Percentiles rank a stretch among this genome's conserved stretches.
Conservation (phyloP, 2,797 vertebrate species). For the Rousettus madagascariensis region DNA sequence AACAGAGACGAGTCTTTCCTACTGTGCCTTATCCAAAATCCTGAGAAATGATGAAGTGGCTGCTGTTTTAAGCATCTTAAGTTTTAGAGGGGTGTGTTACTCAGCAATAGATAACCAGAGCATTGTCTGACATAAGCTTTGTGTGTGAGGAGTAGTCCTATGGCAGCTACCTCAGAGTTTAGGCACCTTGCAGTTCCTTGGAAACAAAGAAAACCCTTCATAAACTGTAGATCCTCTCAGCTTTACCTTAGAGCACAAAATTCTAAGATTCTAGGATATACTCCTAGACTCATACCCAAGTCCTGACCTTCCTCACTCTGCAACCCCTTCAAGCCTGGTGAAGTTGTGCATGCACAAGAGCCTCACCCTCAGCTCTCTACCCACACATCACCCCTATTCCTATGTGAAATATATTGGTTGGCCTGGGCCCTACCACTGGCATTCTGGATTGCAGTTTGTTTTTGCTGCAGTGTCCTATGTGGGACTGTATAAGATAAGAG, state of each 20-base stretch:
- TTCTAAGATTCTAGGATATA: not conserved
- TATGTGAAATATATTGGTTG: not conserved
- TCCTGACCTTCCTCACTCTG: not conserved
- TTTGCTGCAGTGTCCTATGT: not conserved
- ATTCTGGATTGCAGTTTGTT: constrained; percentile 4
- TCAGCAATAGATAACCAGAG: not conserved
- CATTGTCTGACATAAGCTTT: not conserved
- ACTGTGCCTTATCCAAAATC: not conserved
- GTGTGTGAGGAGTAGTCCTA: not conserved
- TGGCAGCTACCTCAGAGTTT: not conserved
- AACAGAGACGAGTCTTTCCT: not conserved
- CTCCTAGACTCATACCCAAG: not conserved
- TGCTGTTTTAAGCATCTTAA: not conserved
- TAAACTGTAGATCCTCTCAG: not conserved
- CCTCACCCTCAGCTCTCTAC: not conserved
- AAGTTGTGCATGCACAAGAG: not conserved
- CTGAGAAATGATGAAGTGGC: not conserved
- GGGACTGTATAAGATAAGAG: not conserved
- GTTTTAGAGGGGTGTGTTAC: constrained; percentile 9
- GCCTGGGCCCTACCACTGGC: not conserved
- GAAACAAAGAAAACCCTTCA: not conserved
- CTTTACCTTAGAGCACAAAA: constrained; percentile 5
- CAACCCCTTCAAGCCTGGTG: not conserved
- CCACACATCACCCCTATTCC: not conserved
- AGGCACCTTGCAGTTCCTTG: not conserved